phyloP scores from a whole-genome alignment of 2,797 vertebrate species.

The Melanotaenia maccullochi region DNA sequence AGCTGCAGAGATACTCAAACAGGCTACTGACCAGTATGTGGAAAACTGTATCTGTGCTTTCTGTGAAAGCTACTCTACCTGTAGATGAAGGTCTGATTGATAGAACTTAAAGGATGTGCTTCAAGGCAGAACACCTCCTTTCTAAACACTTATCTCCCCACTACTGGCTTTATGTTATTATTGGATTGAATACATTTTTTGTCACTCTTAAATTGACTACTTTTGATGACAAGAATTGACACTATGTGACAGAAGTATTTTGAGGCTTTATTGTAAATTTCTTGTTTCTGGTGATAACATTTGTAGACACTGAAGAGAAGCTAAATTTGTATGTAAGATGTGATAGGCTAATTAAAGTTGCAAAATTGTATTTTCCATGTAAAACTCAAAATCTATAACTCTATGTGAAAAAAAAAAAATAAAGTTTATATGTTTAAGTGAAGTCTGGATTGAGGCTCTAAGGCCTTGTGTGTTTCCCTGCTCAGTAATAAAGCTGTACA shows the following conservation, averaged over 20 bases:
- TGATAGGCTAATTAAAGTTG: conserved; percentile 44
- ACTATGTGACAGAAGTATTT: conserved; percentile 64
- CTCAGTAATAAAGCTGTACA: neutral
- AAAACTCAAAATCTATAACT: conserved; percentile 52
- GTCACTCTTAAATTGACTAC: conserved; percentile 49
- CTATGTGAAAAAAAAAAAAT: conserved; percentile 66
- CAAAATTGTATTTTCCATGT: conserved; percentile 61
- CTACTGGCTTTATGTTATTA: conserved; percentile 65
- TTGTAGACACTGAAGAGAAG: conserved; percentile 72
- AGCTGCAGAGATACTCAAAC: conserved; percentile 59
- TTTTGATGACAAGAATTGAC: conserved; percentile 56
- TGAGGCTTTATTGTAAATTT: conserved; percentile 60
- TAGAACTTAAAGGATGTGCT: conserved; percentile 46
- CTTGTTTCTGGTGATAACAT: conserved; percentile 55
- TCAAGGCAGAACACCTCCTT: conserved; percentile 48
- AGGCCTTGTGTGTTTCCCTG: conserved; percentile 16
- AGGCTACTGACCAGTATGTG: conserved; percentile 70
- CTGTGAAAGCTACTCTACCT: conserved; percentile 81
- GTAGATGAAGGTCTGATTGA: conserved; percentile 64
- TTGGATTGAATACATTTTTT: conserved; percentile 55
- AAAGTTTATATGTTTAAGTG: conserved; percentile 64
- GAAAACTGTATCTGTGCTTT: conserved; percentile 73
- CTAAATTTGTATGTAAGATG: conserved; percentile 54
- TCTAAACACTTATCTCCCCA: conserved; percentile 59
- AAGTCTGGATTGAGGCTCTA: conserved; percentile 28